A percentile compares a stretch with the other conserved stretches of the same genome.
phyloP scores from a whole-genome alignment of 2,113 vertebrate genomes.

The Ptilorrhoa leucosticta region DNA sequence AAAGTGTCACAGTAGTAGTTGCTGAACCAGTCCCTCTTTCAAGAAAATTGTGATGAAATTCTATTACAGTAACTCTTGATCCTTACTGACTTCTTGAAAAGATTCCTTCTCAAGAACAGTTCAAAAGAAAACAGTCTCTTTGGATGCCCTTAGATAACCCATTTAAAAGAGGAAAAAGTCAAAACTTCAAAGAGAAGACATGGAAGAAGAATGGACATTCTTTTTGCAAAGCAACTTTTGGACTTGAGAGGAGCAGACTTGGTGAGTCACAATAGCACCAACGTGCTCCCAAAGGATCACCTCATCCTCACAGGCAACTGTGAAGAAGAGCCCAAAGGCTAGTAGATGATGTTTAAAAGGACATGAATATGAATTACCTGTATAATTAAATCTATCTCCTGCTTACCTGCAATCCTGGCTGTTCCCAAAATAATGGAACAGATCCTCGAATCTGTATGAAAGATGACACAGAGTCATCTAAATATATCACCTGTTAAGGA shows the following conservation, averaged over 20 bases:
- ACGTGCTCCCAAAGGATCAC: not conserved
- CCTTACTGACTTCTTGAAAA: not conserved
- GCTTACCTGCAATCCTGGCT: conserved; percentile 93
- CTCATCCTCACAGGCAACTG: not conserved
- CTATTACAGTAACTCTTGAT: not conserved
- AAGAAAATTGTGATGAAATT: not conserved
- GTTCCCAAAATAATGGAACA: conserved; percentile 97
- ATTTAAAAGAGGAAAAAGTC: not conserved
- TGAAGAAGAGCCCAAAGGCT: not conserved
- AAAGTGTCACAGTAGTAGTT: not conserved
- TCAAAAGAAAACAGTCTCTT: not conserved
- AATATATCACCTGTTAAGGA: conserved; percentile 85
- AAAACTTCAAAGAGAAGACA: not conserved
- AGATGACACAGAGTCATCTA: conserved; percentile 92
- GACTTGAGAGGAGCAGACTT: not conserved
- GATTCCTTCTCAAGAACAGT: not conserved
- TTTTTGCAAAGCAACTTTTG: not conserved
- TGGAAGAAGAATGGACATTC: not conserved
- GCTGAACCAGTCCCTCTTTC: not conserved
- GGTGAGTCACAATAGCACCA: not conserved
- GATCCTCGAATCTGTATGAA: conserved; percentile 98
- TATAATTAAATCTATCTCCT: not conserved
- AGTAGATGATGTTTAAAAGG: not conserved
- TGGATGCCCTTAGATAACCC: not conserved
- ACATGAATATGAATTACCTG: not conserved